A percentile compares a stretch with the other conserved stretches of the same genome.
These are phyloP conservation scores for Pseudococcus viburni DNA, from an alignment of 2,888 invertebrate genomes.

Conservation along the genomic window DNA sequence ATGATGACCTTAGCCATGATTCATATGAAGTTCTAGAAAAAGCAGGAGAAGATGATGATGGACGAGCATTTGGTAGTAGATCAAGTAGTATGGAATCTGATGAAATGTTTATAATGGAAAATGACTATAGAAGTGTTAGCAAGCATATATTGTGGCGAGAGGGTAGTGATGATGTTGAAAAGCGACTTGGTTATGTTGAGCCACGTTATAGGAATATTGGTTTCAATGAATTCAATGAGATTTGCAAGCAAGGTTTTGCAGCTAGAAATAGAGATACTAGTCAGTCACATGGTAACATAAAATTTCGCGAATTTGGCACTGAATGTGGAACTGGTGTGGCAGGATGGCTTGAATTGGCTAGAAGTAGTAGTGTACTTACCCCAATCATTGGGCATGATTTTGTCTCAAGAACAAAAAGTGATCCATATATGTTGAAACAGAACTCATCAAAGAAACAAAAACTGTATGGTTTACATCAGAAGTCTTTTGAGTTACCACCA, in stretches of 20 bases:
- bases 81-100: slow-evolving; percentile 82
- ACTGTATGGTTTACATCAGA: slow-evolving; percentile 70
- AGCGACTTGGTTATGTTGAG: slow-evolving; percentile 68
- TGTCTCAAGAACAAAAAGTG: slow-evolving; percentile 82
- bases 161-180: slow-evolving; percentile 67
- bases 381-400: slow-evolving; percentile 71
- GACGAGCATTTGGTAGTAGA: slow-evolving; percentile 70
- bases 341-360: slow-evolving; percentile 68
- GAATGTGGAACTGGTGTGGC: slow-evolving; percentile 70
- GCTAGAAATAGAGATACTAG: slow-evolving; percentile 67
- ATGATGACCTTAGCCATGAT: slow-evolving; percentile 90
- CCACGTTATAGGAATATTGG: slow-evolving; percentile 69
- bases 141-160: slow-evolving; percentile 67
- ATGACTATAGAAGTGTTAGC: slow-evolving; percentile 73
- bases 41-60: slow-evolving; percentile 73
- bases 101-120: slow-evolving; percentile 85
- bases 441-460: slow-evolving; percentile 68
- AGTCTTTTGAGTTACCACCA: slow-evolving; percentile 70
- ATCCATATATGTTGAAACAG: slow-evolving; percentile 81
- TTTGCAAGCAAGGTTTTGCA: slow-evolving; percentile 69
- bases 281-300: slow-evolving; percentile 66
- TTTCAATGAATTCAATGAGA: slow-evolving; percentile 70
- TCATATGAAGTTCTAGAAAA: slow-evolving; percentile 87
- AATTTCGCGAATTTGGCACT: slow-evolving; percentile 69
- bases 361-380: slow-evolving; percentile 69